Percentiles rank a stretch among this genome's conserved stretches.
Evolutionary conservation across 1,140 invertebrate species (phyloP).

Genomic region (Orius insidiosus): DNA sequence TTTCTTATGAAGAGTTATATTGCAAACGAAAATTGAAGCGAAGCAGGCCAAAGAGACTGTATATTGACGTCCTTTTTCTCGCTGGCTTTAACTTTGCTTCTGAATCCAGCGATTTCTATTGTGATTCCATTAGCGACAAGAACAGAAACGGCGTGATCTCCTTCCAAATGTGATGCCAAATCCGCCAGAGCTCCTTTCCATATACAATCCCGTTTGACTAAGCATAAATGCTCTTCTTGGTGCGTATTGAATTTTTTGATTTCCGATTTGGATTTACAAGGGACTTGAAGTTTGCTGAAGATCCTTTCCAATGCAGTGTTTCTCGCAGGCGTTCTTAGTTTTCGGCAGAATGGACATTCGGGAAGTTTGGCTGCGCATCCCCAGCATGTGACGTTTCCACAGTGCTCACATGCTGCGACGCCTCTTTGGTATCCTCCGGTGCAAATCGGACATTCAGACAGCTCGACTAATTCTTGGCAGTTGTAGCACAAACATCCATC

Average conservation of each 20-base stretch:
- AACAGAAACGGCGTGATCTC: conserved; percentile 7
- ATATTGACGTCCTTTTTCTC: conserved; percentile 10
- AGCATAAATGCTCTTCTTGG: not conserved
- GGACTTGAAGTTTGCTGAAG: conserved; percentile 13
- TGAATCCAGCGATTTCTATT: conserved; percentile 13
- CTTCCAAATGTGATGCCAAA: conserved; percentile 9
- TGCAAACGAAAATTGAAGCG: conserved; percentile 12
- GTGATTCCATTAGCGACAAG: conserved; percentile 12
- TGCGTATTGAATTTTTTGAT: not conserved
- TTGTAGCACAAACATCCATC: conserved; percentile 9
- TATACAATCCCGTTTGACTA: conserved; percentile 4
- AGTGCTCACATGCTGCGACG: conserved; percentile 13
- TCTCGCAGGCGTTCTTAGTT: conserved; percentile 1
- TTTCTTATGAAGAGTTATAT: conserved; percentile 10
- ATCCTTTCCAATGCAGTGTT: conserved; percentile 14
- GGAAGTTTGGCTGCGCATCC: conserved; percentile 9
- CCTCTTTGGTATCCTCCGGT: conserved; percentile 10
- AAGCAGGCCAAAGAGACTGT: conserved; percentile 12
- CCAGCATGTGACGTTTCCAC: conserved; percentile 14
- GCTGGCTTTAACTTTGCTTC: conserved; percentile 12
- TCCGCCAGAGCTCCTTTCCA: conserved; percentile 7
- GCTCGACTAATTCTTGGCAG: conserved; percentile 12
- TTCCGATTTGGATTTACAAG: conserved; percentile 7
- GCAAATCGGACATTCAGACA: conserved; percentile 14
- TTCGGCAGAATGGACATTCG: conserved; percentile 14